These are phyloP conservation scores for Ptychochromis oligacanthus DNA, from an alignment of 2,113 vertebrate species.

Conservation along the genomic window DNA sequence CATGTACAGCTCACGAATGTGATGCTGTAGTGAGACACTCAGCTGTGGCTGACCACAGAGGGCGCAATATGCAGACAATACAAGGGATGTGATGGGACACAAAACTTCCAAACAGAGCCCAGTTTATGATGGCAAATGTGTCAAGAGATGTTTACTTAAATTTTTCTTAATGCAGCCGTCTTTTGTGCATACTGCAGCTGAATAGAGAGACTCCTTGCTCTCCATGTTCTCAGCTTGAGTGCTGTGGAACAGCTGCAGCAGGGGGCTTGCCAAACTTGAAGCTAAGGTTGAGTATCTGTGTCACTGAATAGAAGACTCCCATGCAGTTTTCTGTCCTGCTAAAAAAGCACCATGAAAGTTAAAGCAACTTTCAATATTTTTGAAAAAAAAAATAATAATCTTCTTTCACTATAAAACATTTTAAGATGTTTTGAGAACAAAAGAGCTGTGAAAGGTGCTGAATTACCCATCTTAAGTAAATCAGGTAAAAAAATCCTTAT, in stretches of 20 bases:
- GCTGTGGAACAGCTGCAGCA: neutral
- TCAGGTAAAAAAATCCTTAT: accelerated
- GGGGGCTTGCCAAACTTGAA: neutral
- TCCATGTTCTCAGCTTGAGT: neutral
- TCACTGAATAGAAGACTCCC: neutral
- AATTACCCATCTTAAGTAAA: neutral
- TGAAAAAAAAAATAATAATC: neutral
- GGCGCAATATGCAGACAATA: neutral
- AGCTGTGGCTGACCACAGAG: neutral
- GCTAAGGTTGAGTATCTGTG: neutral
- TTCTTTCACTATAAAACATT: neutral
- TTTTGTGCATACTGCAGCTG: neutral
- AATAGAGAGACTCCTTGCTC: neutral
- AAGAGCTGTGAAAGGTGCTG: neutral
- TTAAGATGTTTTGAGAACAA: neutral
- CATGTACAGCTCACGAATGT: neutral
- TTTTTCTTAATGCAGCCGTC: neutral
- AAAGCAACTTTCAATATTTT: accelerated
- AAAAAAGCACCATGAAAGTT: neutral
- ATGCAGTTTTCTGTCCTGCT: neutral
- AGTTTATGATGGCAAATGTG: neutral
- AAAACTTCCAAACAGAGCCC: neutral
- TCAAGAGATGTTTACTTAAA: neutral
- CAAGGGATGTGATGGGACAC: neutral
- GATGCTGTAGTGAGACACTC: neutral